phyloP scores from a whole-genome alignment of 2,113 vertebrate species.

The Ibidorhyncha struthersii region DNA sequence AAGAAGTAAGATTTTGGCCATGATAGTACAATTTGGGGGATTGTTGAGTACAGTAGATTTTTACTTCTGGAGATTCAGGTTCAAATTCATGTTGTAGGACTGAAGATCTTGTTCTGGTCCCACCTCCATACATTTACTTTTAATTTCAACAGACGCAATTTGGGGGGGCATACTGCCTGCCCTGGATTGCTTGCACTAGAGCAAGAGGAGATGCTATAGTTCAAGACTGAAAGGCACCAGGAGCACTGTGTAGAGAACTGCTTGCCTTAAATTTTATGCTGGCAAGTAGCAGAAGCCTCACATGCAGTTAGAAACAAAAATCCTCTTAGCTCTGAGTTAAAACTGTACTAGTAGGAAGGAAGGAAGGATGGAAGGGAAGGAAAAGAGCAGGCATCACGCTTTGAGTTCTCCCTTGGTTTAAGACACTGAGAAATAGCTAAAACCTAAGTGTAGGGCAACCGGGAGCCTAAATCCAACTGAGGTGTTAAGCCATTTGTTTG shows the following conservation, averaged over 20 bases:
- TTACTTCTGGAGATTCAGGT: neutral
- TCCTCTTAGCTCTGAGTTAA: neutral
- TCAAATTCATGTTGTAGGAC: neutral
- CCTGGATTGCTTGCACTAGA: neutral
- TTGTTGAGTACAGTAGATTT: neutral
- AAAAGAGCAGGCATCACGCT: neutral
- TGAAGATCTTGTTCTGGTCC: neutral
- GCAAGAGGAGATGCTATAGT: neutral
- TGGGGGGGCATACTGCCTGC: neutral
- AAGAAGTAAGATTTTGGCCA: neutral
- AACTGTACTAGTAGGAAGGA: neutral
- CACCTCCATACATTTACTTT: neutral
- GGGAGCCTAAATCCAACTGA: neutral
- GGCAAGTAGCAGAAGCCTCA: neutral
- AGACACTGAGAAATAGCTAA: neutral
- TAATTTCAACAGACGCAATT: neutral
- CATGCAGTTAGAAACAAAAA: neutral
- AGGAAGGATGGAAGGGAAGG: neutral
- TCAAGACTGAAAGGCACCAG: neutral
- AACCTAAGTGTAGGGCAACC: neutral
- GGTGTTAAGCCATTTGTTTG: neutral
- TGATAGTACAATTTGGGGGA: neutral
- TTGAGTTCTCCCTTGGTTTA: neutral
- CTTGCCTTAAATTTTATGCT: neutral
- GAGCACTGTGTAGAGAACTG: neutral